phyloP scores from a whole-genome alignment of 2,888 invertebrate genomes.

The Campoplex nolae region DNA sequence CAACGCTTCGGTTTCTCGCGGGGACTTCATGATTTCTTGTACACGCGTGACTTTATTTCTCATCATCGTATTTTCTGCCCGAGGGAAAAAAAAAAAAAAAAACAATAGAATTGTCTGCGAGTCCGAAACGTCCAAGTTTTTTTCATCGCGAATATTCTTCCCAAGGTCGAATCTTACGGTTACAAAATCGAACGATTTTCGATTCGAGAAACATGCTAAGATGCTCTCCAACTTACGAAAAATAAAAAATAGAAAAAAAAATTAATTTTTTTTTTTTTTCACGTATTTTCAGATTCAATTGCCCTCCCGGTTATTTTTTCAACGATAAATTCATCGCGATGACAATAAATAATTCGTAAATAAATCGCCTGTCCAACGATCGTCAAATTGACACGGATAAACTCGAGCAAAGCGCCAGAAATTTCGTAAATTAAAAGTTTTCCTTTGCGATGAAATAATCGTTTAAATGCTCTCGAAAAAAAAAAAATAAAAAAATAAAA shows the following conservation, averaged over 20 bases:
- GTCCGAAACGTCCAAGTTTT: not conserved
- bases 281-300: not conserved
- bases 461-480: not conserved
- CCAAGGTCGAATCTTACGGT: not conserved
- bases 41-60: not conserved
- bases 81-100: not conserved
- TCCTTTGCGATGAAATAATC: not conserved
- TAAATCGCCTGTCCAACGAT: no score
- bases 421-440: no score
- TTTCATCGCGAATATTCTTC: not conserved
- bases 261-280: no score
- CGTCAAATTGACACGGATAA: no score
- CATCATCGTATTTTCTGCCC: not conserved
- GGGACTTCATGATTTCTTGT: constrained; percentile 8
- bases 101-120: not conserved
- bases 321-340: not conserved
- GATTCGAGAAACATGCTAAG: no score
- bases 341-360: no score
- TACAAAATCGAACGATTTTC: no score
- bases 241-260: no score
- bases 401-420: no score
- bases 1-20: not conserved
- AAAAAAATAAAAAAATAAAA: not conserved
- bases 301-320: not conserved
- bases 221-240: no score